Percentiles rank a stretch among this genome's conserved stretches.
These are phyloP conservation scores for Drosophila phalerata DNA, from an alignment of 2,888 invertebrate species.

Conservation along the genomic window DNA sequence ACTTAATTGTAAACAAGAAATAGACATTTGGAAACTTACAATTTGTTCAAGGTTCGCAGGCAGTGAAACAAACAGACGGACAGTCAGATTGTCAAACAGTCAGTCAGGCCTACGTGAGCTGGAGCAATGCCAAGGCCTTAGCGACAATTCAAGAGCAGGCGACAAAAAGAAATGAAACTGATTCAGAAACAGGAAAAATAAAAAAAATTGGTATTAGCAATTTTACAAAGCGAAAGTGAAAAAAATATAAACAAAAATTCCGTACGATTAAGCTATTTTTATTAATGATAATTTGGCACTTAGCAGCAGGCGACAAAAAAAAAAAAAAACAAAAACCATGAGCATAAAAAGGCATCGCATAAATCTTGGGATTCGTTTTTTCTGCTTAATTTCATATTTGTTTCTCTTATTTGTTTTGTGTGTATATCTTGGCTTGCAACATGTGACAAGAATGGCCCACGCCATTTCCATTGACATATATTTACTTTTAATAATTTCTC, in stretches of 20 bases:
- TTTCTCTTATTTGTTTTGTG: slow-evolving; percentile 14
- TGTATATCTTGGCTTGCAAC: slow-evolving; percentile 48
- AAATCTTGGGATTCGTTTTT: slow-evolving; percentile 55
- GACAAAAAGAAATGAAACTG: slow-evolving; percentile 13
- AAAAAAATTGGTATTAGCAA: slow-evolving; percentile 27
- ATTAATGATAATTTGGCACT: slow-evolving; percentile 80
- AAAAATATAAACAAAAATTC: slow-evolving; percentile 55
- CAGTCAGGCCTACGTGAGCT: slow-evolving; percentile 66
- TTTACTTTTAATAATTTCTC: slow-evolving; percentile 41
- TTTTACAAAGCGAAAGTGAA: slow-evolving; percentile 40
- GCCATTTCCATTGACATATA: slow-evolving; percentile 41
- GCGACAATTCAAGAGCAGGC: slow-evolving; percentile 41
- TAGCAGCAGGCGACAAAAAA: slow-evolving; percentile 65
- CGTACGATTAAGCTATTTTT: slow-evolving; percentile 75
- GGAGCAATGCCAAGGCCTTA: slow-evolving; percentile 78
- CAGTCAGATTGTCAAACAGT: slow-evolving; percentile 3
- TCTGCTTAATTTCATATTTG: slow-evolving; percentile 14
- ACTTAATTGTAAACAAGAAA: slow-evolving; percentile 11
- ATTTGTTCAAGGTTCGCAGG: slow-evolving; percentile 5
- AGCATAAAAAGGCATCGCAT: slow-evolving; percentile 58
- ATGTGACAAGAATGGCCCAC: slow-evolving; percentile 56
- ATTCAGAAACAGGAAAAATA: slow-evolving; percentile 3
- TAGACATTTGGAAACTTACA: slow-evolving; percentile 11
- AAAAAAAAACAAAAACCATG: slow-evolving; percentile 36
- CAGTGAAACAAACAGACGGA: neutral